Evolutionary conservation across 1,140 invertebrate genomes (phyloP).

Genomic region (Micrasema minimum): DNA sequence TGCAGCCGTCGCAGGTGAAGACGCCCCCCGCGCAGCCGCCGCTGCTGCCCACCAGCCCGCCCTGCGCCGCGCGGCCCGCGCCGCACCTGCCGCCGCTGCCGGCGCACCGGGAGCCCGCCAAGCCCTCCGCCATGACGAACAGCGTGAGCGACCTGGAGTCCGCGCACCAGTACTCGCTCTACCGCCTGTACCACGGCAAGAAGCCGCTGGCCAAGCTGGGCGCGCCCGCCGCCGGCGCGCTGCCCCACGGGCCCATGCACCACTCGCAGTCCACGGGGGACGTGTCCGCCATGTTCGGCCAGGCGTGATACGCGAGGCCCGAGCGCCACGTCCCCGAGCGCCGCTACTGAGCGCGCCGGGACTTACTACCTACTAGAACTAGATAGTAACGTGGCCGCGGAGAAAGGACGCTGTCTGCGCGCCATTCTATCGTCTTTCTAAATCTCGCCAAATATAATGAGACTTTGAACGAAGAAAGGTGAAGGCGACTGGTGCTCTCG

Average conservation of each 20-base stretch:
- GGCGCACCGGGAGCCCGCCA: conserved; percentile 4
- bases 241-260: conserved; percentile 60
- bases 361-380: neutral
- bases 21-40: conserved; percentile 57
- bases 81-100: conserved; percentile 21
- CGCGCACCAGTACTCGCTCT: conserved; percentile 52
- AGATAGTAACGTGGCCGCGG: neutral
- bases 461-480: conserved; percentile 32
- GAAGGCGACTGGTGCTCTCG: conserved; percentile 35
- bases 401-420: neutral
- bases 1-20: conserved; percentile 63
- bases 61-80: conserved; percentile 50
- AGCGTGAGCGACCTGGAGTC: conserved; percentile 52
- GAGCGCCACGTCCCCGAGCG: conserved; percentile 28
- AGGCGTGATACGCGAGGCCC: conserved; percentile 66
- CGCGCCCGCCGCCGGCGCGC: conserved; percentile 18
- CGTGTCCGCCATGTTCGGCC: conserved; percentile 68
- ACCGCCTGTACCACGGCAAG: conserved; percentile 50
- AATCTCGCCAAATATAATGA: conserved; percentile 40
- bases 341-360: conserved; percentile 20
- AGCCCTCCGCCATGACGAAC: conserved; percentile 51
- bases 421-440: conserved; percentile 35
- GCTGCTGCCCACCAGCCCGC: conserved; percentile 51
- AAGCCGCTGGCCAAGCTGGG: conserved; percentile 45
- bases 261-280: conserved; percentile 72